Evolutionary conservation across 2,113 vertebrate genomes (phyloP).

Genomic region (Cyphomyrus discorhynchus): DNA sequence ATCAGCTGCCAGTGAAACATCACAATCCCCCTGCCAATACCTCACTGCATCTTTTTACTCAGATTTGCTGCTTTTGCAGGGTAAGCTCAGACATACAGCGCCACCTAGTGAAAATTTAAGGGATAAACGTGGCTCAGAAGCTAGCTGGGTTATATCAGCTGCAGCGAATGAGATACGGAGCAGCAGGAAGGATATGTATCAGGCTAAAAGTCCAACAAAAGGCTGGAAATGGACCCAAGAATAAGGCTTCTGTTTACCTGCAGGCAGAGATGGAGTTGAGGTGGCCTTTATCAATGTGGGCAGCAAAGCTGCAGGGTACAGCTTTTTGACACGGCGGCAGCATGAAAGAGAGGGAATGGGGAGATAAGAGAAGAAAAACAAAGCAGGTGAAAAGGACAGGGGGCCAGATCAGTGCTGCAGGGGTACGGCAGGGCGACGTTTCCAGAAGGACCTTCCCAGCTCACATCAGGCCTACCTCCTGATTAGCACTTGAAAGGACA

Average conservation of each 20-base stretch:
- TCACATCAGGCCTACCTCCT: background rate
- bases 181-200: background rate
- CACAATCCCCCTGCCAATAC: background rate
- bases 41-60: background rate
- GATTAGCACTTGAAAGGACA: slow-evolving; percentile 1
- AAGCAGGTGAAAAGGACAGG: background rate
- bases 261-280: background rate
- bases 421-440: background rate
- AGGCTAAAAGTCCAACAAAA: background rate
- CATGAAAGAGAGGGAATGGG: background rate
- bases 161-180: background rate
- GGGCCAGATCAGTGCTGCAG: background rate
- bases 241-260: background rate
- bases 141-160: background rate
- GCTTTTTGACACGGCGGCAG: background rate
- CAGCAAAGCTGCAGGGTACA: background rate
- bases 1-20: background rate
- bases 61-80: background rate
- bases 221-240: background rate
- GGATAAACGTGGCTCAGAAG: background rate
- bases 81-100: background rate
- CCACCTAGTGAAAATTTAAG: background rate
- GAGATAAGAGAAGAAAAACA: background rate
- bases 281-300: background rate
- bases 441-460: background rate